These are phyloP conservation scores for Hydropsyche tenuis DNA, from an alignment of 1,140 invertebrate species.

Conservation along the genomic window DNA sequence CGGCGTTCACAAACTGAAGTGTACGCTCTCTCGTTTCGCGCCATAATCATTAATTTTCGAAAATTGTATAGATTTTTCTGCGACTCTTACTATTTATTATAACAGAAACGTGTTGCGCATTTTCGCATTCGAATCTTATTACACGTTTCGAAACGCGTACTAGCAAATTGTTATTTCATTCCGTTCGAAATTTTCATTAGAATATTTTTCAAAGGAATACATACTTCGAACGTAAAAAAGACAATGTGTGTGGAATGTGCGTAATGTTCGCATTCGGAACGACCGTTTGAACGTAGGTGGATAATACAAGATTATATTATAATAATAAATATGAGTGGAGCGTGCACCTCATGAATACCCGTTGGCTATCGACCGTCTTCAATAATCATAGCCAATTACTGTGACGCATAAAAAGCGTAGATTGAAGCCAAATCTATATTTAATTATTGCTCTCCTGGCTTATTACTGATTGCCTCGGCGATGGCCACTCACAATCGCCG, in stretches of 20 bases:
- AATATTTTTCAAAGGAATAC: too few relatives aligned
- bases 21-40: background rate
- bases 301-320: background rate
- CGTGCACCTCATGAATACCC: constrained; percentile 24
- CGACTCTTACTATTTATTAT: too few relatives aligned
- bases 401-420: constrained; percentile 46
- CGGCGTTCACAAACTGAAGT: constrained; percentile 18
- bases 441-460: constrained; percentile 44
- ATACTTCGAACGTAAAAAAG: too few relatives aligned
- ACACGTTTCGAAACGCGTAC: too few relatives aligned
- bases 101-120: too few relatives aligned
- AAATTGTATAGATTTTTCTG: too few relatives aligned
- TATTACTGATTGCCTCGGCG: constrained; percentile 36
- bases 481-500: constrained; percentile 15
- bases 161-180: too few relatives aligned
- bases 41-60: constrained; percentile 1
- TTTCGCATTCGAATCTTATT: too few relatives aligned
- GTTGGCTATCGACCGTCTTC: constrained; percentile 42
- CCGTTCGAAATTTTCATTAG: too few relatives aligned
- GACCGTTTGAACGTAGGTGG: too few relatives aligned
- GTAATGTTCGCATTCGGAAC: too few relatives aligned
- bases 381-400: constrained; percentile 47
- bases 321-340: background rate
- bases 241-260: too few relatives aligned
- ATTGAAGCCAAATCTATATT: constrained; percentile 48